Base-by-base conservation (phyloP, 2,113 vertebrate genomes). In the Oreotragus oreotragus region DNA sequence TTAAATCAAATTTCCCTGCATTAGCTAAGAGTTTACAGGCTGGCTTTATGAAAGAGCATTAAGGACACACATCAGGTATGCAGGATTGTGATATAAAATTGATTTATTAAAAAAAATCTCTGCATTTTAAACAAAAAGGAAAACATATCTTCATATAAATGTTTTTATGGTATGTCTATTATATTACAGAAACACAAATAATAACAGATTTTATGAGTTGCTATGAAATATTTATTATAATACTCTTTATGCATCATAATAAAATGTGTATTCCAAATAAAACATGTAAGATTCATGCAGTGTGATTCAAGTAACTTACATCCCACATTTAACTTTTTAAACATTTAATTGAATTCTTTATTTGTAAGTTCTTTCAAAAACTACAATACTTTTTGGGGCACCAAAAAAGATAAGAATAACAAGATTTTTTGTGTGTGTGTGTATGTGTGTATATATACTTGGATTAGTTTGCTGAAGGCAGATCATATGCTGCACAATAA, bases 21-120 rank as follows among this genome's bases (percentile, higher is more conserved):
- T 98, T 98, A 70, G 73, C 80, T 98, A 98, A 98, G 84, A 94
- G 19, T 97, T 98, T 98, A 97, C 98, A 97, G 55, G 81, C 86
- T 96, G 96, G 2, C 97, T 98, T 98, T 92, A 97, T 96, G 80
- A 97, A 98, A 28, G 30, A 84, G 36, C 57, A 81, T 98, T 98
- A 98, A 97, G 73, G 94, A 96, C 28, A 93, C 49, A 97, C 84
- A 98, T 94, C 90, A 98, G 49, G 25, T 55, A 97, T 97, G 39
- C 23, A 88, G 90, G 73, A 95, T 58, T 96, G 23, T 96, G 5
- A n/a, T 83, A 13, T 80, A 88, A 96, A 97, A 98, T 49, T 97
- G 94, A 98, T 98, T 97, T 97, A 95, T 96, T 84, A 0, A n/a
- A 70, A 93, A 80, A 94, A 81, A 62, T n/a, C 5, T 62, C 57